Conservation (phyloP, 2,797 vertebrate species). For the Jordanella pulchra region DNA sequence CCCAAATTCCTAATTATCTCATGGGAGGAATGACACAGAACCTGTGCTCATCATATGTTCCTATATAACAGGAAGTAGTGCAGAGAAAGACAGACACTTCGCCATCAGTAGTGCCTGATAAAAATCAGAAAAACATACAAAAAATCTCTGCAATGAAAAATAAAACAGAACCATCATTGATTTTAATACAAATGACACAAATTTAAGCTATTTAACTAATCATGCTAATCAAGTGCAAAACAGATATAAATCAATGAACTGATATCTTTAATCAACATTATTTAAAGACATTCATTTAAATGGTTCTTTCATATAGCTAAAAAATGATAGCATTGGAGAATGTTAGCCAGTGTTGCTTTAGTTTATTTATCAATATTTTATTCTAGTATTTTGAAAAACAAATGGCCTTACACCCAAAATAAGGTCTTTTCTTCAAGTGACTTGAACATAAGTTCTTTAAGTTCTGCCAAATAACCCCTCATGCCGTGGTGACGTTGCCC, state of each 20-base stretch:
- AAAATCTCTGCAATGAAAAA: not conserved
- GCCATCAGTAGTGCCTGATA: constrained; percentile 37
- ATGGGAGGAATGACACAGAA: constrained; percentile 7
- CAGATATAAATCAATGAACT: not conserved
- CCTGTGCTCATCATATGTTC: constrained; percentile 36
- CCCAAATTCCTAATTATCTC: constrained; percentile 2
- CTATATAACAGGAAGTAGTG: constrained; percentile 20
- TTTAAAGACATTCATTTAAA: no score
- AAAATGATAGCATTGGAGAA: no score
- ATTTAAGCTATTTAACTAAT: no score
- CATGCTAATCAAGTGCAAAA: not conserved
- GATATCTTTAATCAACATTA: not conserved
- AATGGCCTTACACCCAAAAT: no score
- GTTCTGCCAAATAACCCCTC: not conserved
- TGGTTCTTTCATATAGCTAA: no score
- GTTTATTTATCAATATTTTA: no score
- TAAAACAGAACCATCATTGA: not conserved
- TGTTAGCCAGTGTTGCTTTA: no score
- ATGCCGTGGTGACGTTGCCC: not conserved
- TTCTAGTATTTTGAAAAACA: no score
- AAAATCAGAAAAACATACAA: constrained; percentile 47
- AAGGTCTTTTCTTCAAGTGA: no score
- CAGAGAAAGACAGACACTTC: constrained; percentile 38
- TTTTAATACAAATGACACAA: not conserved
- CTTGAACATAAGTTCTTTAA: no score